Base-by-base conservation (phyloP, 2,113 vertebrate species). In the Okapia johnstoni region DNA sequence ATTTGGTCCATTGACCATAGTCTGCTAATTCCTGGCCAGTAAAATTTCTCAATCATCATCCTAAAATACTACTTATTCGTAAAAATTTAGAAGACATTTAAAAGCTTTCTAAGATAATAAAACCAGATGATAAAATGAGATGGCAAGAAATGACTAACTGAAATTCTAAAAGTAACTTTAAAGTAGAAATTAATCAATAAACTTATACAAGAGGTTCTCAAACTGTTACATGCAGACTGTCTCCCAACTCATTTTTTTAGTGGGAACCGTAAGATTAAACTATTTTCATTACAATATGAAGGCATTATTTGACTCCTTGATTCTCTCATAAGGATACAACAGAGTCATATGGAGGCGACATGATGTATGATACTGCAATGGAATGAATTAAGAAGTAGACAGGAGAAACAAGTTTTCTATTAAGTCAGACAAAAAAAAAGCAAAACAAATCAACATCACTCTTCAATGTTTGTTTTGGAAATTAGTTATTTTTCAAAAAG, bases 131-230 rank as follows among this genome's bases (percentile, higher is more conserved):
- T 33, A 85, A 90, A 93, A 95, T 85, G 36, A 96, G 21, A 88
- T 84, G 61, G 50, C 43, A 95, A 90, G 85, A 95, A 93, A 95
- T 61, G 52, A 54, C 9, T 95, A 91, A 93, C 1, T 57, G 33
- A 93, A 97, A 96, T 92, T 73, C 63, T 60, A 66, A 48, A 66
- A 85, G 46, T 81, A 46, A 93, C 21, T 85, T 89, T 63, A 90
- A 92, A 87, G 17, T 70, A 90, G 55, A 86, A 87, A 79, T 85
- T 61, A 88, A 70, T 85, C 57, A 52, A 52, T 36, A 57, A 77
- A 19, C 28, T 80, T 89, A 43, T 36, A 91, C 33, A 85, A 91
- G 25, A 80, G 12, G 26, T 60, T 95, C 58, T 95, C 36, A n/a
- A 88, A 93, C n/a, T 46, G 2, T 28, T 40, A 95, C 30, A 57